Evolutionary conservation across 2,113 vertebrate species (phyloP).

Genomic region (Lichenostomus cassidix): DNA sequence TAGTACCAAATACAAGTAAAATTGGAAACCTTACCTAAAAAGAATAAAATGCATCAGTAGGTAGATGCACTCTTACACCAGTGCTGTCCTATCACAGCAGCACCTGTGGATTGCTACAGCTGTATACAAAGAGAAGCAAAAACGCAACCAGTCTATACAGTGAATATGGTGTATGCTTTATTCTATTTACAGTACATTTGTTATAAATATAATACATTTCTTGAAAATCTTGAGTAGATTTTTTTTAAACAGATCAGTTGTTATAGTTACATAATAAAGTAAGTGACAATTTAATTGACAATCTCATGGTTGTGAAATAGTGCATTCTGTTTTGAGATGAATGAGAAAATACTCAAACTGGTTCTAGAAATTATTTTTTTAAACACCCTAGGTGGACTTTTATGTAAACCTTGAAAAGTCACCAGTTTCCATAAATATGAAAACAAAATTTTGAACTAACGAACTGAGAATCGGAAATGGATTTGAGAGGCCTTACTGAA

Average conservation of each 20-base stretch:
- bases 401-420: conserved; percentile 51
- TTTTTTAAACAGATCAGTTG: conserved; percentile 82
- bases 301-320: conserved; percentile 75
- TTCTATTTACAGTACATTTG: conserved; percentile 98
- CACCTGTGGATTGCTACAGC: not conserved
- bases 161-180: conserved; percentile 88
- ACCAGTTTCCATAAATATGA: conserved; percentile 46
- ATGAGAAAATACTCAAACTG: conserved; percentile 62
- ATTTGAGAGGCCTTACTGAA: conserved; percentile 59
- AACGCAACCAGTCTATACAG: conserved; percentile 54
- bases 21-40: not conserved
- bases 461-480: conserved; percentile 37
- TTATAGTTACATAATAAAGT: conserved; percentile 82
- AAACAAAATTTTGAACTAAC: conserved; percentile 33
- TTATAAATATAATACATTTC: conserved; percentile 99
- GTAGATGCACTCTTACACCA: not conserved
- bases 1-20: rapidly evolving
- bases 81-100: rapidly evolving
- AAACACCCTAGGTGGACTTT: conserved; percentile 36
- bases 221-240: conserved; percentile 89
- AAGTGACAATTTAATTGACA: conserved; percentile 75
- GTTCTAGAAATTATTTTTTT: conserved; percentile 61
- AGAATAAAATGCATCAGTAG: not conserved
- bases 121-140: not conserved
- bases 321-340: conserved; percentile 77